Evolutionary conservation across 2,113 vertebrate species (phyloP).

Genomic region (Aviceda subcristata): DNA sequence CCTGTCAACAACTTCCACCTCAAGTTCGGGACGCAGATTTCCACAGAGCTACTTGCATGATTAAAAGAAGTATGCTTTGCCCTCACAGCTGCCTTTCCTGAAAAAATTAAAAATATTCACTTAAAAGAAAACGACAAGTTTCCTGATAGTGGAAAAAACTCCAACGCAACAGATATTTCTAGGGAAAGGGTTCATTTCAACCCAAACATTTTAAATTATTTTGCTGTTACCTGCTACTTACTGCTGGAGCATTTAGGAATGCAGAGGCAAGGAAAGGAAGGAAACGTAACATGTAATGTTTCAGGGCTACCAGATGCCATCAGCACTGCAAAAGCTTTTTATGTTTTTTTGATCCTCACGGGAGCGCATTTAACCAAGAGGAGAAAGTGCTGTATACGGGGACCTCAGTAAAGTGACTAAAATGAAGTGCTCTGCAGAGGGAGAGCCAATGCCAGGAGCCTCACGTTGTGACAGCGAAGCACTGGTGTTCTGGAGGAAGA

Average conservation of each 20-base stretch:
- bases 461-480: background rate
- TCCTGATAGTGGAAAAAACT: background rate
- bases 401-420: background rate
- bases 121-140: background rate
- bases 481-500: background rate
- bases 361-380: background rate
- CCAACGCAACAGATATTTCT: fast-evolving
- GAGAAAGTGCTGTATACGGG: background rate
- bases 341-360: background rate
- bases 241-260: background rate
- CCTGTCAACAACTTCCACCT: conserved; percentile 15
- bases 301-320: background rate
- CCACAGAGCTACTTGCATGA: background rate
- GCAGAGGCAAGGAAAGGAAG: background rate
- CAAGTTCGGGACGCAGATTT: background rate
- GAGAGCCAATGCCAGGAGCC: background rate
- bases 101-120: background rate
- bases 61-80: background rate
- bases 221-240: background rate
- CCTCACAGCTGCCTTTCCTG: background rate
- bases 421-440: background rate
- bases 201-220: background rate
- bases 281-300: background rate
- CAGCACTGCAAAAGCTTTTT: background rate
- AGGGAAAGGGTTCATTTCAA: background rate